Base-by-base conservation (phyloP, 2,113 vertebrate species). In the Actenoides lindsayi region DNA sequence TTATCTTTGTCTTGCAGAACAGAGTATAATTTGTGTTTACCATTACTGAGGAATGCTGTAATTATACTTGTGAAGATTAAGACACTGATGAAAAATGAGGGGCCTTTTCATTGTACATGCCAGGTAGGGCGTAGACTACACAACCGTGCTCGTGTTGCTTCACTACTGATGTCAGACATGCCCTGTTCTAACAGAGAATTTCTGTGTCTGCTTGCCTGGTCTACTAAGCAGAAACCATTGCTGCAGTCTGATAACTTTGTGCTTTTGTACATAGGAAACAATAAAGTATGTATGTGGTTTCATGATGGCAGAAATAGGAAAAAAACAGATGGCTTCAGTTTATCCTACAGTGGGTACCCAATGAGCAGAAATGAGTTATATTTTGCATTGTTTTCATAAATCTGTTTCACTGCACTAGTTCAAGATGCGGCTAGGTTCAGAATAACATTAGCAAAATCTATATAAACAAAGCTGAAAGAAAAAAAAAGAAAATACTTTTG, bases 1-100 rank as follows among this genome's bases (percentile, higher is more conserved):
- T 98, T 98, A 97, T 97, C 96, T 98, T 97, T 96, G 87, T 97
- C 96, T 94, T 75, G 79, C 98, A 98, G 96, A 97, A 90, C 39
- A 91, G 56, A 77, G 74, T 93, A 74, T 75, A 86, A 70, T 95
- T 92, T 97, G 71, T 95, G 70, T 96, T 92, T 97, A 96, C 95
- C 77, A 37, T 97, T 96, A 90, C 77, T 94, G 92, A 96, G 83
- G 64, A 96, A 83, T 81, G 62, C 50, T 97, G 44, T 89, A 96
- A 93, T 97, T 97, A 91, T 85, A 67, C 50, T 84, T 88, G 87
- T 83, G 56, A 97, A 97, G 96, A 98, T 98, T 97, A 98, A 98
- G 96, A 94, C 79, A 57, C 53, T 92, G 82, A 92, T 98, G 94
- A 95, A 83, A 97, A 98, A 96, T 65, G 76, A 94, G 80, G 31